A percentile compares a stretch with the other conserved stretches of the same genome.
phyloP scores from a whole-genome alignment of 2,888 invertebrate species.

The Omphaloscelis lunosa region DNA sequence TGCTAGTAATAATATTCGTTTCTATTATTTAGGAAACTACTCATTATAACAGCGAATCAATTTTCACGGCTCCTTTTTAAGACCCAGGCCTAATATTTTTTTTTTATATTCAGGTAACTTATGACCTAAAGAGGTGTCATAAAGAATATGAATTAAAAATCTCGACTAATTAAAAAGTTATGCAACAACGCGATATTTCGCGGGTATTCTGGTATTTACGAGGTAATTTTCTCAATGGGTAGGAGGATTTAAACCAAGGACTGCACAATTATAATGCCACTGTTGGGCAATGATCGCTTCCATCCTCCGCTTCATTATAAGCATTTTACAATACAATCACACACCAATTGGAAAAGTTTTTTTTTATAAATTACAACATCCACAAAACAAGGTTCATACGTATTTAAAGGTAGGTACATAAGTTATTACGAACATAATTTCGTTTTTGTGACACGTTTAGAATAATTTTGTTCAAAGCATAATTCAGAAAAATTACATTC shows the following conservation, averaged over 20 bases:
- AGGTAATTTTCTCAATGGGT: not conserved
- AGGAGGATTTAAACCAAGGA: not conserved
- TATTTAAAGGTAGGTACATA: too few relatives aligned
- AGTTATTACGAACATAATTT: not conserved
- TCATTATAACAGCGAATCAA: too few relatives aligned
- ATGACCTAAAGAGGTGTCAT: too few relatives aligned
- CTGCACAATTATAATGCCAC: not conserved
- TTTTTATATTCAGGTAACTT: too few relatives aligned
- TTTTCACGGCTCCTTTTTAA: too few relatives aligned
- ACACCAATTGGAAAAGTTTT: not conserved
- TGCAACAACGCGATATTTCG: too few relatives aligned
- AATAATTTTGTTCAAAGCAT: not conserved
- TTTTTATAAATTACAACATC: not conserved
- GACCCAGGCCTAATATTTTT: too few relatives aligned
- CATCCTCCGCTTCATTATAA: not conserved
- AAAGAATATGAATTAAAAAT: too few relatives aligned
- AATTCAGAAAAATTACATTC: slow-evolving; percentile 1
- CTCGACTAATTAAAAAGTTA: too few relatives aligned
- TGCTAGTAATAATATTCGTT: not conserved
- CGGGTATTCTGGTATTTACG: too few relatives aligned
- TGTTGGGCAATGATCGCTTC: too few relatives aligned
- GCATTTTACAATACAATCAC: not conserved
- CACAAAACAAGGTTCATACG: not conserved
- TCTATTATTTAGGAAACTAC: not conserved
- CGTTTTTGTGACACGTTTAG: slow-evolving; percentile 14